Evolutionary conservation across 2,888 invertebrate species (phyloP).

Genomic region (Stramonita haemastoma): DNA sequence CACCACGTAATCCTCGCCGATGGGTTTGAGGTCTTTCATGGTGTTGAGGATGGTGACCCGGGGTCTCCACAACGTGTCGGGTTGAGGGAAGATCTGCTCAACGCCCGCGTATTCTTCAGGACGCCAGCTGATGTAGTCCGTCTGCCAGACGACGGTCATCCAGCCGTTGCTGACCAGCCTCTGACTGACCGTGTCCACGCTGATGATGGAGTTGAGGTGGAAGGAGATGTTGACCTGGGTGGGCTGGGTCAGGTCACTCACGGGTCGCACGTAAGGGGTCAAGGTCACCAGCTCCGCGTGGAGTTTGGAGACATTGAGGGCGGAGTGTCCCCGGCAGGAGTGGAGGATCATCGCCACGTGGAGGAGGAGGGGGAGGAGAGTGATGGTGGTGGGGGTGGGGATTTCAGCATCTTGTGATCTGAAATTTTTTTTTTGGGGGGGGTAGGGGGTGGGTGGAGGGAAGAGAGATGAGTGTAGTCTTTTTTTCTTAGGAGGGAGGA

Average conservation of each 20-base stretch:
- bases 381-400: neutral
- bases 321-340: slow-evolving; percentile 13
- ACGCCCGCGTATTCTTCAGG: slow-evolving; percentile 10
- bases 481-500: neutral
- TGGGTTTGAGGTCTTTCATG: slow-evolving; percentile 25
- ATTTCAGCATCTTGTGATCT: neutral
- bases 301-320: slow-evolving; percentile 22
- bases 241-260: neutral
- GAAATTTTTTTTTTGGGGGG: neutral
- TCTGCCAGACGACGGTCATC: slow-evolving; percentile 8
- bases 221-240: slow-evolving; percentile 15
- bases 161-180: slow-evolving; percentile 37
- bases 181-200: slow-evolving; percentile 33
- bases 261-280: slow-evolving; percentile 20
- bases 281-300: neutral
- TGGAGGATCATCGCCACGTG: neutral
- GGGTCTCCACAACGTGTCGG: neutral
- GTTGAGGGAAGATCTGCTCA: neutral
- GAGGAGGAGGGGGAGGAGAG: no score
- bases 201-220: slow-evolving; percentile 39
- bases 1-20: slow-evolving; percentile 28
- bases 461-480: neutral
- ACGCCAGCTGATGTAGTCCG: slow-evolving; percentile 25
- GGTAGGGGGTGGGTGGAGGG: no score
- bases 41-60: slow-evolving; percentile 19